Conservation (phyloP, 1,140 invertebrate genomes). For the Trichogramma pretiosum region DNA sequence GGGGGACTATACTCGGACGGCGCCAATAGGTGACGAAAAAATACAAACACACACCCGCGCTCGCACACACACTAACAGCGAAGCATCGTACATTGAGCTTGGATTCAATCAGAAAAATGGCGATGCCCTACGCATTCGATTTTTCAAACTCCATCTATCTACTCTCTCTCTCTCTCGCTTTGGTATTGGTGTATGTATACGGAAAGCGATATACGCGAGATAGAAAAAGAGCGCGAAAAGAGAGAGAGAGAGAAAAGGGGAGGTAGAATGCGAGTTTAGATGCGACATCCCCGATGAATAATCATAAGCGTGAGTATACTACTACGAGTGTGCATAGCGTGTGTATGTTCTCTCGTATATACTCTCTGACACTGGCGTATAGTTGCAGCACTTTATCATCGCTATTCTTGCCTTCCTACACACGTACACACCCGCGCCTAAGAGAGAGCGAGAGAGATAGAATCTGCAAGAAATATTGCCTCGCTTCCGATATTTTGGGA, state of each 20-base stretch:
- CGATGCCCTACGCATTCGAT: constrained; percentile 25
- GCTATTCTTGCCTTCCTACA: constrained; percentile 12
- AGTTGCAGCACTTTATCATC: constrained; percentile 18
- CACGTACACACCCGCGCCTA: neutral
- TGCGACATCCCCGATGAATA: constrained; percentile 31
- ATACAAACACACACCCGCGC: too few relatives aligned
- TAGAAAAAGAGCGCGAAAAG: neutral
- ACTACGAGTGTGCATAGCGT: too few relatives aligned
- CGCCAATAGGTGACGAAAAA: constrained; percentile 35
- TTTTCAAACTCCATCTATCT: constrained; percentile 11
- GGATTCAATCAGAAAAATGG: constrained; percentile 38
- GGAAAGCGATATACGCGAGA: too few relatives aligned
- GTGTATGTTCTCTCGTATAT: too few relatives aligned
- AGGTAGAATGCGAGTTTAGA: constrained; percentile 9
- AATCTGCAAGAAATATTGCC: constrained; percentile 22
- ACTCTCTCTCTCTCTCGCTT: constrained; percentile 17
- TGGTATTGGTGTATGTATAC: too few relatives aligned
- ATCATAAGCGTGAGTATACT: constrained; percentile 32
- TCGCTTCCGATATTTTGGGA: constrained; percentile 18
- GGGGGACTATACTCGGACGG: too few relatives aligned
- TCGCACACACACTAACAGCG: neutral
- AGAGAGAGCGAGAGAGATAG: constrained; percentile 8
- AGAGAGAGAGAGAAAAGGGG: neutral
- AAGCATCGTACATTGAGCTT: constrained; percentile 20
- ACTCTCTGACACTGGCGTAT: too few relatives aligned